phyloP scores from a whole-genome alignment of 1,140 invertebrate species.

The Kradibia gibbosae region DNA sequence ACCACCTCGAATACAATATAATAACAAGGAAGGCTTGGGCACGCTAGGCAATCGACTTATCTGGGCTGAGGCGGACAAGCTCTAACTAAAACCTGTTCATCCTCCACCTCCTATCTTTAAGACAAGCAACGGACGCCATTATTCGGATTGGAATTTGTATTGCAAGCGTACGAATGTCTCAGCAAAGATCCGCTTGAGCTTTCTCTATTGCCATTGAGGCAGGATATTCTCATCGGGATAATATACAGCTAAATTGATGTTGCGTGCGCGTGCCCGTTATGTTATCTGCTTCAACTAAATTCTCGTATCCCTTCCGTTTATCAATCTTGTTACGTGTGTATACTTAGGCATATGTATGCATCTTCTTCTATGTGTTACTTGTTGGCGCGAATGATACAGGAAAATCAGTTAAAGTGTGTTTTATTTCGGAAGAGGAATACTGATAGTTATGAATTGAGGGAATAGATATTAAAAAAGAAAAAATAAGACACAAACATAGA shows the following conservation, averaged over 20 bases:
- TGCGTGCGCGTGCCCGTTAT: conserved; percentile 45
- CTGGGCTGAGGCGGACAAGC: background rate
- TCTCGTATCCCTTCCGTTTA: background rate
- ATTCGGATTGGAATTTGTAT: conserved; percentile 59
- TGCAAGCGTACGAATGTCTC: conserved; percentile 21
- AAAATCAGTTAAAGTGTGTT: background rate
- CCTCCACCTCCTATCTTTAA: background rate
- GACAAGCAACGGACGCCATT: conserved; percentile 50
- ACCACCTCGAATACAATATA: background rate
- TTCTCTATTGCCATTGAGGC: background rate
- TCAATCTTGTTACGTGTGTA: background rate
- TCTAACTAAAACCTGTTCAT: conserved; percentile 25
- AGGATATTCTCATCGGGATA: conserved; percentile 66
- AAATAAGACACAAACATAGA: background rate
- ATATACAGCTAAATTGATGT: conserved; percentile 67
- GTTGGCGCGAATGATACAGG: conserved; percentile 3
- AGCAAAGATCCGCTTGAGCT: background rate
- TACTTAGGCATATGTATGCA: background rate
- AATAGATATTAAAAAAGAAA: background rate
- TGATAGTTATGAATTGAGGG: background rate
- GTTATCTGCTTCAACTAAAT: background rate
- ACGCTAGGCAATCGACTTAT: conserved; percentile 26
- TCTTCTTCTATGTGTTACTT: background rate
- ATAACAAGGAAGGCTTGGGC: background rate
- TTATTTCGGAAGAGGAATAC: background rate